Percentiles rank a stretch among this genome's conserved stretches.
Conservation (phyloP, 1,140 invertebrate genomes). For the Drosophila tani region DNA sequence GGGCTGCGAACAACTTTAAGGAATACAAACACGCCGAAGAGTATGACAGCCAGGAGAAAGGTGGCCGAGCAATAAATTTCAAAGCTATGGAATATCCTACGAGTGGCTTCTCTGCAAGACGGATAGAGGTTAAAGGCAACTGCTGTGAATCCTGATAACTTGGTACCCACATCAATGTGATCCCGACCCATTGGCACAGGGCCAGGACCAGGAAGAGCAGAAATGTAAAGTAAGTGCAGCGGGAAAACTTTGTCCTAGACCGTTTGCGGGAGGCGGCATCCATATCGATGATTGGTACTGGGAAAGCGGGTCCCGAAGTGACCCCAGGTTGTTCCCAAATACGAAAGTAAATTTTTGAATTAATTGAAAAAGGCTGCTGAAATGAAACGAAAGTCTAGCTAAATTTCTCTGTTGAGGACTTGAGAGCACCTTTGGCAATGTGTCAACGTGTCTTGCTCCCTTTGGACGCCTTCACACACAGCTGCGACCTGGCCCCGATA, state of each 20-base stretch:
- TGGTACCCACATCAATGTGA: constrained; percentile 43
- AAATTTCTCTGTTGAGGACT: neutral
- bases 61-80: neutral
- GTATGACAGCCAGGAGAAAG: constrained; percentile 9
- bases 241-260: neutral
- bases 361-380: neutral
- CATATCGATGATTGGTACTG: neutral
- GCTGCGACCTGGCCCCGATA: constrained; percentile 38
- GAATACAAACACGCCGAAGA: constrained; percentile 42
- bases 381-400: too few relatives aligned
- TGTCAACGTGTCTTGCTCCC: constrained; percentile 15
- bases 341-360: neutral
- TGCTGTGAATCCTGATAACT: neutral
- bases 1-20: constrained; percentile 7
- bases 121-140: neutral
- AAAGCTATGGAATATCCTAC: neutral
- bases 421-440: constrained; percentile 12
- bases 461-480: constrained; percentile 36
- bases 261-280: rapidly evolving
- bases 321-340: neutral
- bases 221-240: neutral
- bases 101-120: neutral
- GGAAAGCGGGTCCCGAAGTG: neutral
- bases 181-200: neutral
- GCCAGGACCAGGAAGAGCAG: neutral